Base-by-base conservation (phyloP, 2,113 vertebrate genomes). In the Pedionomus torquatus region DNA sequence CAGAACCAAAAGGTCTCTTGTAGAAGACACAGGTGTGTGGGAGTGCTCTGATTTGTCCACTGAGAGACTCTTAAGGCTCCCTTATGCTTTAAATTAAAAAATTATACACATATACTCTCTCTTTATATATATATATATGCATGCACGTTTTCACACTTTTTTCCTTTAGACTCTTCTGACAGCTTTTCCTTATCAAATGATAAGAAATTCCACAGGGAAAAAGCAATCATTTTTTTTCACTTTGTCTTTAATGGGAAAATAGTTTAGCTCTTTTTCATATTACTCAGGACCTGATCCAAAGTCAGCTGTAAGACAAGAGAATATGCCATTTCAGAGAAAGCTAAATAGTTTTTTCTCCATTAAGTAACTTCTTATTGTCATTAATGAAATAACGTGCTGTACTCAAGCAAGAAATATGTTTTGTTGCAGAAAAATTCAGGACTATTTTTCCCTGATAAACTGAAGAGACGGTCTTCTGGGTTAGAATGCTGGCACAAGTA, bases 391-490 rank as follows among this genome's bases (percentile, higher is more conserved):
- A 37, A 78, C 1, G 1, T 9, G 30, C 30, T 82, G 20, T 71
- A 84, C 25, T 90, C 35, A 65, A 82, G 74, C 10, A 87, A 80
- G 60, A 93, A 84, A 66, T n/a, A 71, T 0, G 8, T 78, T 89
- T 46, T 55, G 16, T 37, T 78, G 20, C 13, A 23, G 46, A 89
- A 90, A 93, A 93, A 48, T 8, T 70, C 46, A 70, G n/a, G n/a
- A 61, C 39, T 63, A 24, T 2, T 11, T 84, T 75, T 65, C 37
- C 43, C 46, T 43, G 13, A 48, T 69, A 76, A 65, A 48, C 14
- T 25, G 30, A 60, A 61, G 2, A 7, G 41, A 70, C 0, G 0
- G 24, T 49, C 46, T 46, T 43, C 11, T 41, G 65, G 43, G 33
- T 16, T 68, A 48, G 46, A 64, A 17, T 35, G 64, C 41, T 58